Base-by-base conservation (phyloP, 2,888 invertebrate genomes). In the Tenthredo scrophulariae region DNA sequence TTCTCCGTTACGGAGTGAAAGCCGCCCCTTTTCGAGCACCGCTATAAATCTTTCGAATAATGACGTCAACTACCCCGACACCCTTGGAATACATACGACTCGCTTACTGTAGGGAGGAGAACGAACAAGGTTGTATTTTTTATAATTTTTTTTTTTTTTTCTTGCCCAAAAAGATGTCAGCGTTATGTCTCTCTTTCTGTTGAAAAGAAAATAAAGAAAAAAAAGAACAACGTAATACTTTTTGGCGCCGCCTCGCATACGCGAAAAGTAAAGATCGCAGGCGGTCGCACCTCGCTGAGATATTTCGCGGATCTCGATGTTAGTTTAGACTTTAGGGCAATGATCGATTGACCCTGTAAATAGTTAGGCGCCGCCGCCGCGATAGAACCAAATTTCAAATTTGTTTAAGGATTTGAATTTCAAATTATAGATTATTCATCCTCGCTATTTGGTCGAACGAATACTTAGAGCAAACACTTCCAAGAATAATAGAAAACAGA, bases 21-120 rank as follows among this genome's bases (percentile, higher is more conserved):
- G n/a, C 75, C 29, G 10, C 79, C 37, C n/a, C 58, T 50, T 15
- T 58, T 46, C 26, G 37, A 77, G 75, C 75, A 43, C 29, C n/a
- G 79, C 62, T 33, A 79, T 79, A 79, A 79, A 79, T 79, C 79
- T 79, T 79, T 79, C n/a, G 79, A 40, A 79, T 58, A 79, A 79
- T 79, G 6, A 79, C 79, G 79, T 79, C 79, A 54, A 79, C 79
- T 79, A 58, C 58, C 58, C 40, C 79, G 40, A 79, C 79, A 79
- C 79, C 79, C 22, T 62, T 40, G 54, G 79, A 54, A 79, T 79
- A 58, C 22, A 22, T 58, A 79, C 79, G 79, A 58, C 79, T 58
- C 79, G 58, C 6, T 79, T 58, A 79, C 10, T 18, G n/a, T 10
- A 26, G 26, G 26, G 62, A 10, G 62, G 26, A 7, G 22, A 54